Evolutionary conservation across 64 coral and sea anemone genomes (phyloP).

Genomic region (Montipora foliosa): DNA sequence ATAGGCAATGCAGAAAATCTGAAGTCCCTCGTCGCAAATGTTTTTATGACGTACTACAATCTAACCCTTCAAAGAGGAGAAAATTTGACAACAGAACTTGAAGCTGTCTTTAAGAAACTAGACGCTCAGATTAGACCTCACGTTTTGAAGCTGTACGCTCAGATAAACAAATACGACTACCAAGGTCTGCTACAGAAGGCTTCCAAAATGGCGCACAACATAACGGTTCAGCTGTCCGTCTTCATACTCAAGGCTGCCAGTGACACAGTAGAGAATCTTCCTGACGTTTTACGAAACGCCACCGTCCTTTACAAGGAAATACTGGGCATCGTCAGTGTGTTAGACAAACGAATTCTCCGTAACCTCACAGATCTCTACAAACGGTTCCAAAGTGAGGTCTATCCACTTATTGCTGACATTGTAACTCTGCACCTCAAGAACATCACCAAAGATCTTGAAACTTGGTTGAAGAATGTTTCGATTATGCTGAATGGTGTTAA

Average conservation of each 20-base stretch:
- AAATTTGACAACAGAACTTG: slow-evolving; percentile 79
- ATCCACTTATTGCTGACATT: slow-evolving; percentile 45
- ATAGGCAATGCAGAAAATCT: slow-evolving; percentile 37
- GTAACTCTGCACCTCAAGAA: slow-evolving; percentile 62
- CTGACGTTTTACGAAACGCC: slow-evolving; percentile 58
- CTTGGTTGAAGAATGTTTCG: slow-evolving; percentile 79
- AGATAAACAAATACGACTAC: slow-evolving; percentile 74
- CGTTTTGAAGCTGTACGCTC: slow-evolving; percentile 63
- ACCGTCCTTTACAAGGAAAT: slow-evolving; percentile 67
- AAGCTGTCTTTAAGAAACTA: slow-evolving; percentile 63
- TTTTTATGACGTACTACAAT: slow-evolving; percentile 81
- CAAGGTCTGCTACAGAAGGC: slow-evolving; percentile 58
- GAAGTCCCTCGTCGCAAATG: slow-evolving; percentile 67
- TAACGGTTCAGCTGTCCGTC: slow-evolving; percentile 34
- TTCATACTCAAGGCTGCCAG: slow-evolving; percentile 48
- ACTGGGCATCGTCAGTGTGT: background rate
- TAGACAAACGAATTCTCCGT: slow-evolving; percentile 23
- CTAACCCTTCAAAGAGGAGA: slow-evolving; percentile 54
- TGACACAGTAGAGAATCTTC: slow-evolving; percentile 61
- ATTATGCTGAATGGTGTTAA: slow-evolving; percentile 68
- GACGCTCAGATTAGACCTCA: slow-evolving; percentile 76
- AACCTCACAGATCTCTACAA: slow-evolving; percentile 7
- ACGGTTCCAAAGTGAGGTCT: slow-evolving; percentile 27
- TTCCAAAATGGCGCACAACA: slow-evolving; percentile 54
- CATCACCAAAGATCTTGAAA: slow-evolving; percentile 70